Evolutionary conservation across 2,797 vertebrate genomes (phyloP), one percentile per base, ranked within the genome.

Genomic region (Liparis tanakae): DNA sequence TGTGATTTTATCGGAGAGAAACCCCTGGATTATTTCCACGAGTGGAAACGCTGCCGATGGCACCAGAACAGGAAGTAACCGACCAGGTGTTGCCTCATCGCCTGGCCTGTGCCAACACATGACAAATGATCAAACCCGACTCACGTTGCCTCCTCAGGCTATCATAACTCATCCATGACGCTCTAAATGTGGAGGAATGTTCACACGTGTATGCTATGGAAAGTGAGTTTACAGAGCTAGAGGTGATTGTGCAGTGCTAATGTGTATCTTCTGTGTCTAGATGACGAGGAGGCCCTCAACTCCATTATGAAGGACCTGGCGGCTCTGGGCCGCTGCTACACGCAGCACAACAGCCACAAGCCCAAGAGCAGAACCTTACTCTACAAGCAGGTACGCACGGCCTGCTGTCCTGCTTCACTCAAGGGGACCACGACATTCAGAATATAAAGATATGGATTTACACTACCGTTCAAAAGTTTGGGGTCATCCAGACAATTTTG

Each of bases 271-370:
- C 37, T 75, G 14, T 46, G 46, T 78, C 17, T 79, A 97, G 97
- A 97, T 54, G 97, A 97, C 39, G 96, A 97, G 88, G 97, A 96
- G 89, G 97, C 96, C 18, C 94, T 98, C 50, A 96, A 97, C 90
- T 96, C 96, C 84, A 98, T 98, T 86, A 98, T 98, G 96, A 96
- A 97, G 91, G 97, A 98, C 88, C 91, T 98, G 85, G 96, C 96
- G 37, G 96, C 96, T 0, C 72, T 98, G 92, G 96, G 96, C 69
- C 95, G 95, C 79, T 95, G 95, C 72, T 96, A 94, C 80, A 82
- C 89, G 89, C 90, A 95, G 94, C 88, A 94, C 87, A 93, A 94
- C 90, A 94, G 89, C 88, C 94, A 95, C 93, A 95, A 96, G 87
- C 95, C 95, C 83, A 97, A 96, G 88, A 95, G 56, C 90, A 94